Base-by-base conservation (phyloP, 1,140 invertebrate species). In the Cyrtorhinus lividipennis region DNA sequence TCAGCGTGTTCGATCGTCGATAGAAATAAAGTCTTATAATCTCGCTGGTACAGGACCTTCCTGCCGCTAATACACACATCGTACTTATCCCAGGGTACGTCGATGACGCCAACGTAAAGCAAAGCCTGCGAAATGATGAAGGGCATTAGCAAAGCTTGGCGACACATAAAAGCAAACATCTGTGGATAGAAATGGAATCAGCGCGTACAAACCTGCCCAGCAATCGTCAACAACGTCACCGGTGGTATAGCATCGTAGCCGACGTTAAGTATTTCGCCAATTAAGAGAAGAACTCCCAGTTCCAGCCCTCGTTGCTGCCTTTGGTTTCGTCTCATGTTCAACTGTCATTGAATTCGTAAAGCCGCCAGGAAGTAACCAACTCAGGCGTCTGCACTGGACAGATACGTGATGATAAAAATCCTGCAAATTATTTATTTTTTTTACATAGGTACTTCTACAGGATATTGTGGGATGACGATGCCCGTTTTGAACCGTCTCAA, bases 1-100 rank as follows among this genome's bases (percentile, higher is more conserved):
- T 83, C 79, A 1, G 75, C 81, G 74, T 87, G 85, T 70, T 82
- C 83, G 65, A 87, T 77, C 13, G 79, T 75, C 1, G 80, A 80
- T 5, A 83, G 65, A 10, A 86, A 59, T 15, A 87, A 75, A 13
- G 82, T 73, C 20, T 72, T 68, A 73, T 79, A 86, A 63, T 86
- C 76, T 60, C 71, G 72, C 20, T 75, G 69, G 25, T 78, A 73
- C 18, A 79, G 72, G 23, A 85, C 71, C 66, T 79, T 74, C 24
- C 77, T 66, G 0, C 76, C 74, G 67, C 82, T 83, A 60, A 86
- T 76, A 67, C 84, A 86, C 26, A 81, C 78, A 59, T 81, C 77
- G 26, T 75, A 71, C 5, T 75, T 70, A 25, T 73, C 72, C 80
- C 80, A 82, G 15, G 79, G 77, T 1, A 81, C 75, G 69, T 74